Conservation (phyloP, 2,113 vertebrate genomes). For the Actenoides lindsayi region DNA sequence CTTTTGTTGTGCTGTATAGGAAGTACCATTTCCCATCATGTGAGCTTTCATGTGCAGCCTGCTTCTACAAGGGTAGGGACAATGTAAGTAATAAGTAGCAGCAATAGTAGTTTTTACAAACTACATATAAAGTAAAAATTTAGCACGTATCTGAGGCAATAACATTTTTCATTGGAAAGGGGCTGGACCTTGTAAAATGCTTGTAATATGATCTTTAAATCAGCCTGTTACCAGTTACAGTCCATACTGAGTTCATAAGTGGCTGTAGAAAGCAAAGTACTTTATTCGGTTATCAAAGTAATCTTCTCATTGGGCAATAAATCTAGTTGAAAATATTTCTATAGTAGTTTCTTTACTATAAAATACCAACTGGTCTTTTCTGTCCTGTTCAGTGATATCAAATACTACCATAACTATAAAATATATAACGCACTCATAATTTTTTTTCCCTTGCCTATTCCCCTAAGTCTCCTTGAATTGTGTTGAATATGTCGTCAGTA, state of each 20-base stretch:
- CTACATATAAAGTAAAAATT: background rate
- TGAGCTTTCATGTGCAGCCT: background rate
- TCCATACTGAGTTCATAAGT: background rate
- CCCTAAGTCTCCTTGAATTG: background rate
- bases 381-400: background rate
- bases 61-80: background rate
- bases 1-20: conserved; percentile 20
- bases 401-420: background rate
- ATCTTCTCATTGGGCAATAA: background rate
- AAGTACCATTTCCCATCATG: conserved; percentile 9
- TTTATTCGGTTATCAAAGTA: background rate
- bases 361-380: background rate
- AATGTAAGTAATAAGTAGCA: background rate
- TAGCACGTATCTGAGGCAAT: background rate
- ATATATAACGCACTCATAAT: background rate
- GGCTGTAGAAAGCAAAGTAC: background rate
- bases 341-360: background rate
- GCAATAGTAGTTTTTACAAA: background rate
- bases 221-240: background rate
- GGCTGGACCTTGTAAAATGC: background rate
- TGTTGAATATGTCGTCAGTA: background rate
- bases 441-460: background rate
- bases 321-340: background rate
- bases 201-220: background rate
- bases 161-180: background rate